Evolutionary conservation across 2,797 vertebrate genomes (phyloP), one percentile per base, ranked within the genome.

Genomic region (Propithecus perrieri): DNA sequence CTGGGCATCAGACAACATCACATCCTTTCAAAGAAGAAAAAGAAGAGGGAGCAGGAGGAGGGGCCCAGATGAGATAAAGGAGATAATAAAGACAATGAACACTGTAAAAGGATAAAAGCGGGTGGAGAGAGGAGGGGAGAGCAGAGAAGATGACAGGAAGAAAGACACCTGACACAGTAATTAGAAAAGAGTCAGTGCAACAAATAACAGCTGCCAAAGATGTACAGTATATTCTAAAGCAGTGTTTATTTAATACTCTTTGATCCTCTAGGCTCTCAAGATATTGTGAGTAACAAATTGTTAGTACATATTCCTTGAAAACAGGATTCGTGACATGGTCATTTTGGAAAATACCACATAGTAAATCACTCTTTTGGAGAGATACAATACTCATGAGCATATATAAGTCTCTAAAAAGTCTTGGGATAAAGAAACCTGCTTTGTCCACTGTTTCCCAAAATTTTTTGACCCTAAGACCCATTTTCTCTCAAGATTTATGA

Each of bases 331-430:
- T 57, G 55, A 26, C 65, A 33, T 0, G 17, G 11, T 55, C 48
- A 53, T 35, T 53, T 71, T 95, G 71, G 71, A 76, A 88, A 61
- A 69, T 30, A 83, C 4, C 6, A 3, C n/a, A 12, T 15, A 4
- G 14, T 35, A 4, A 0, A 1, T 24, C 15, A 28, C 12, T 74
- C 22, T 57, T 15, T 10, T 46, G 65, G 17, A 65, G 15, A 20
- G 5, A 74, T 2, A 1, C 4, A 28, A 74, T n/a, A 46, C 38
- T n/a, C 4, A 0, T 48, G 76, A 92, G 50, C 6, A 1, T 4
- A 10, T 15, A 33, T 46, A 84, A 72, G 35, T 13, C 10, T 55
- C 24, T 46, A 20, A 9, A 2, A 33, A 43, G 11, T 35, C 30
- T 65, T n/a, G 1, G 28, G 41, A 24, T 48, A 18, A 33, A 22